Evolutionary conservation across 1,140 invertebrate species (phyloP).

Genomic region (Dendroctonus valens): DNA sequence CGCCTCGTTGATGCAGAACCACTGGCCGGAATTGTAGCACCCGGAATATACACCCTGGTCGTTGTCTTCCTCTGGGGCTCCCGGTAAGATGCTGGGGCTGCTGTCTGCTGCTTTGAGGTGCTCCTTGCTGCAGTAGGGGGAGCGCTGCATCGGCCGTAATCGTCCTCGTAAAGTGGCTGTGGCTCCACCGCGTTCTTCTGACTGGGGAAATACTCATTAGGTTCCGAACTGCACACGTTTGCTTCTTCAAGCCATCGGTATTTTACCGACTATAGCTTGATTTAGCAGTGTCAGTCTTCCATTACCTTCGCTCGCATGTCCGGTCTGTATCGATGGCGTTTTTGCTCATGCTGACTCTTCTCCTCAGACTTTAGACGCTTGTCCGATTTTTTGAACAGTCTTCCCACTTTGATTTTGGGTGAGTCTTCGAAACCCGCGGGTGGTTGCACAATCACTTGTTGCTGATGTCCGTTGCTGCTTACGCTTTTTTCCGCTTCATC

Average conservation of each 20-base stretch:
- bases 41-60: constrained; percentile 68
- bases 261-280: neutral
- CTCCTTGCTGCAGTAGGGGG: constrained; percentile 71
- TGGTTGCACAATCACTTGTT: constrained; percentile 77
- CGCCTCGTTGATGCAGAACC: constrained; percentile 73
- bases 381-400: constrained; percentile 78
- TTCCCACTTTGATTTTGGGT: constrained; percentile 57
- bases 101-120: constrained; percentile 66
- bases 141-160: constrained; percentile 64
- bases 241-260: neutral
- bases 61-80: constrained; percentile 64
- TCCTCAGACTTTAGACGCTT: constrained; percentile 82
- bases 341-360: constrained; percentile 57
- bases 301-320: constrained; percentile 70
- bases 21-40: constrained; percentile 67
- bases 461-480: constrained; percentile 46
- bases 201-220: constrained; percentile 51
- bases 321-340: constrained; percentile 61
- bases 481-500: constrained; percentile 46
- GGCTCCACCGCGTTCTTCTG: constrained; percentile 70
- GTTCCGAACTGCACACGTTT: neutral
- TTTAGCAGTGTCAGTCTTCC: neutral
- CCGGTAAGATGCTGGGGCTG: constrained; percentile 64
- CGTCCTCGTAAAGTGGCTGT: constrained; percentile 62
- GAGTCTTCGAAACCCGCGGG: constrained; percentile 85